Percentiles rank a stretch among this genome's conserved stretches.
phyloP scores from a whole-genome alignment of 1,140 invertebrate species.

The Leptonema lineaticorne region DNA sequence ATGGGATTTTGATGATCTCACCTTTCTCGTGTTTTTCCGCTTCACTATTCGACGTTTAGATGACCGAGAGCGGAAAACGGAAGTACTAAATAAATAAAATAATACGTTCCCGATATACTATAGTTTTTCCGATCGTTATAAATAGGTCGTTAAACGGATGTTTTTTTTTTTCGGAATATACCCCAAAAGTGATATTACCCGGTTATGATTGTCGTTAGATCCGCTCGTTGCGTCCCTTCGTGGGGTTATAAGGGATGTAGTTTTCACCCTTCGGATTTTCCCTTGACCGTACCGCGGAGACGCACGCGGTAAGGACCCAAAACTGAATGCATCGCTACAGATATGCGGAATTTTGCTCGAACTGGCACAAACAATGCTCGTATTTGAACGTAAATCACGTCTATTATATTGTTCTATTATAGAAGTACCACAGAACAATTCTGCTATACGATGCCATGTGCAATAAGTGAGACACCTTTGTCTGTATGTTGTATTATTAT shows the following conservation, averaged over 20 bases:
- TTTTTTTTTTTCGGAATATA: neutral
- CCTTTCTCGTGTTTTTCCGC: neutral
- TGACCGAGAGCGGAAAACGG: neutral
- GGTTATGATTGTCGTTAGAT: constrained; percentile 39
- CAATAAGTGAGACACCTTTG: too few species aligned
- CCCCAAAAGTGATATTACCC: neutral
- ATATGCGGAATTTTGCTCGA: constrained; percentile 22
- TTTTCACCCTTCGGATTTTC: constrained; percentile 9
- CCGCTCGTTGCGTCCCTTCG: constrained; percentile 23
- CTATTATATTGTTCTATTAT: too few species aligned
- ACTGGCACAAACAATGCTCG: constrained; percentile 7
- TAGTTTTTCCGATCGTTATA: neutral
- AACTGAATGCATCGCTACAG: constrained; percentile 35
- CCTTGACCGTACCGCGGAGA: constrained; percentile 13
- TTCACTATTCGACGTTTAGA: neutral
- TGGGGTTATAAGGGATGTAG: neutral
- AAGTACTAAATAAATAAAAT: neutral
- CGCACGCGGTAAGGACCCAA: too few species aligned
- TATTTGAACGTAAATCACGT: neutral
- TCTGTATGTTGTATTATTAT: too few species aligned
- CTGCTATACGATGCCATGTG: too few species aligned
- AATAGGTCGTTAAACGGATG: neutral
- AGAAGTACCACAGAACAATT: too few species aligned
- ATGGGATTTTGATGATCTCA: constrained; percentile 6
- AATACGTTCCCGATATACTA: neutral